Evolutionary conservation across 2,888 invertebrate genomes (phyloP).

Genomic region (Lasioglossum leucozonium): DNA sequence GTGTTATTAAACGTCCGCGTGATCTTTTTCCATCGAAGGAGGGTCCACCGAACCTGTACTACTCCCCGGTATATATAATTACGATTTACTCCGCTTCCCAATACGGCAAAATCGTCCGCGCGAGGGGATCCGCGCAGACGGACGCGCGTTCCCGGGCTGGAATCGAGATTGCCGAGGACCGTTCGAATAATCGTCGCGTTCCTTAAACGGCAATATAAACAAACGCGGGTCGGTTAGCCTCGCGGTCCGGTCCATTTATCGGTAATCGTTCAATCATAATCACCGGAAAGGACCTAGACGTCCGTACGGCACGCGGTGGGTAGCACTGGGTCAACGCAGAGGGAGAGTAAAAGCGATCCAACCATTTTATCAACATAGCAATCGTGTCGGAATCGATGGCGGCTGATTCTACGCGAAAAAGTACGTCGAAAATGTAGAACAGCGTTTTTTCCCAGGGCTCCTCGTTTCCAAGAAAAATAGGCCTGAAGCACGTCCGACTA

Average conservation of each 20-base stretch:
- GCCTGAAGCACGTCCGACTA: neutral
- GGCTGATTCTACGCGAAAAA: neutral
- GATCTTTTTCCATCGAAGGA: constrained; percentile 69
- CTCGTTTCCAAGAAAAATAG: neutral
- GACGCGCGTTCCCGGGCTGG: constrained; percentile 55
- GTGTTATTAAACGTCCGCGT: constrained; percentile 72
- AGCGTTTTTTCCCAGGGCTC: neutral
- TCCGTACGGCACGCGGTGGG: neutral
- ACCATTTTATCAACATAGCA: neutral
- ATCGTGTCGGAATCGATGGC: neutral
- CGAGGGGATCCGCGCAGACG: constrained; percentile 55
- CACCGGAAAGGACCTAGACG: neutral
- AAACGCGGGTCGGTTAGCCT: constrained; percentile 27
- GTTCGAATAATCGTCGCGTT: constrained; percentile 37
- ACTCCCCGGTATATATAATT: constrained; percentile 67
- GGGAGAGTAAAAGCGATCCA: neutral
- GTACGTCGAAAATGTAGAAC: neutral
- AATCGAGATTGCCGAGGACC: constrained; percentile 34
- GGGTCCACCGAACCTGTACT: constrained; percentile 59
- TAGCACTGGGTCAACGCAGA: neutral
- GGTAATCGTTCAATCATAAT: constrained; percentile 32
- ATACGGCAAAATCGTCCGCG: constrained; percentile 62
- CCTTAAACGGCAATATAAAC: constrained; percentile 34
- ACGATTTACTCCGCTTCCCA: constrained; percentile 70
- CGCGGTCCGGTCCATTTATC: constrained; percentile 19